Percentiles rank a stretch among this genome's conserved stretches.
Conservation (phyloP, 2,113 vertebrate species). For the pig (Sus scrofa) region DNA sequence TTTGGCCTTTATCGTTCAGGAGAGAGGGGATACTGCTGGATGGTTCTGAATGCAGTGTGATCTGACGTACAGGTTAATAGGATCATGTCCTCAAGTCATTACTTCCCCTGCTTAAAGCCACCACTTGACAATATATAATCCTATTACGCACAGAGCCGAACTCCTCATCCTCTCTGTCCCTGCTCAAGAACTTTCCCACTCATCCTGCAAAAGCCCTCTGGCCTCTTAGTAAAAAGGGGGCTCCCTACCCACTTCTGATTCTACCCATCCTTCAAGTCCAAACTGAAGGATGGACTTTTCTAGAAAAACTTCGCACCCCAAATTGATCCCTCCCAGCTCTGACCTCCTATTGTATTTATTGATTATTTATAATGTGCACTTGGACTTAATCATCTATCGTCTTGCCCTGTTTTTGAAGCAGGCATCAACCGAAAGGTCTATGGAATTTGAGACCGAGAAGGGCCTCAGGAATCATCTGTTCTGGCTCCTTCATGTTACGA, state of each 20-base stretch:
- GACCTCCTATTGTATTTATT: not conserved
- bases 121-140: not conserved
- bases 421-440: not conserved
- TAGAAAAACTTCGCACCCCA: not conserved
- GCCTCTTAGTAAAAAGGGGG: not conserved
- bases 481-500: conserved; percentile 36
- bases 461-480: not conserved
- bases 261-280: not conserved
- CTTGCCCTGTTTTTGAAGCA: not conserved
- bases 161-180: not conserved
- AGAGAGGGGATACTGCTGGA: not conserved
- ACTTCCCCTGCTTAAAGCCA: not conserved
- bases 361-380: not conserved
- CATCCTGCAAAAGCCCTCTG: not conserved
- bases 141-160: not conserved
- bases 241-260: not conserved
- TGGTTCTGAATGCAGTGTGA: not conserved
- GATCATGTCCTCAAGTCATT: not conserved
- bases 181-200: not conserved
- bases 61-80: not conserved
- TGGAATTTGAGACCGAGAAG: not conserved
- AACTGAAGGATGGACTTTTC: not conserved
- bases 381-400: accelerated
- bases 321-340: not conserved
- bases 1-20: not conserved